Evolutionary conservation across 2,113 vertebrate genomes (phyloP).

Genomic region (Terrapene triunguis): DNA sequence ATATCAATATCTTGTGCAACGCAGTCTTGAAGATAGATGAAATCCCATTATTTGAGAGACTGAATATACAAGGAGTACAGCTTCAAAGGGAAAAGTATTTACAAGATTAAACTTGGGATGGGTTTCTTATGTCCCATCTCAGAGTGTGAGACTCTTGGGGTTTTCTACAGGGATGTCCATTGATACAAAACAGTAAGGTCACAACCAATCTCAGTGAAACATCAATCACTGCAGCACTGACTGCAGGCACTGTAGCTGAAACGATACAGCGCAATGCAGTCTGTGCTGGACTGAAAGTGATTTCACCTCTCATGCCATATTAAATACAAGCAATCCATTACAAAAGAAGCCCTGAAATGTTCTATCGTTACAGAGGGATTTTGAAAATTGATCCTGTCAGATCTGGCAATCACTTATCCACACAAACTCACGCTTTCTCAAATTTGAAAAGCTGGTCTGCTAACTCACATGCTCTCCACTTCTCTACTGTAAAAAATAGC

Average conservation of each 20-base stretch:
- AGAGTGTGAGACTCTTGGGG: slow-evolving; percentile 33
- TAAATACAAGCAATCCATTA: neutral
- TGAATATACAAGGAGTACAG: slow-evolving; percentile 29
- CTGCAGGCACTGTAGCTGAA: slow-evolving; percentile 11
- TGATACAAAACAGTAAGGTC: slow-evolving; percentile 34
- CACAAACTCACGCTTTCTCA: neutral
- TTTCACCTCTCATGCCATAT: neutral
- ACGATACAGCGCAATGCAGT: neutral
- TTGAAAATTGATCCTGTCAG: neutral
- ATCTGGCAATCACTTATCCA: neutral
- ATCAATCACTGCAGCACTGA: neutral
- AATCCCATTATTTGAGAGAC: neutral
- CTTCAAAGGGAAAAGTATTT: slow-evolving; percentile 45
- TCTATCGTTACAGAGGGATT: neutral
- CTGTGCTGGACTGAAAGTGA: neutral
- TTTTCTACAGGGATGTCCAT: slow-evolving; percentile 24
- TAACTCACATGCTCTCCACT: neutral
- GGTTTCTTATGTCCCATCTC: slow-evolving; percentile 31
- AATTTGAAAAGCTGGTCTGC: neutral
- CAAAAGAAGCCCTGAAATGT: neutral
- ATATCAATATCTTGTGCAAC: neutral
- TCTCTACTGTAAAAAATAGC: neutral
- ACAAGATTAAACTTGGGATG: slow-evolving; percentile 19
- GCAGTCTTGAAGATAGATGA: neutral
- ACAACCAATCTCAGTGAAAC: slow-evolving; percentile 25